A percentile compares a stretch with the other conserved stretches of the same genome.
Evolutionary conservation across 2,888 invertebrate genomes (phyloP).

Genomic region (Aromia moschata): DNA sequence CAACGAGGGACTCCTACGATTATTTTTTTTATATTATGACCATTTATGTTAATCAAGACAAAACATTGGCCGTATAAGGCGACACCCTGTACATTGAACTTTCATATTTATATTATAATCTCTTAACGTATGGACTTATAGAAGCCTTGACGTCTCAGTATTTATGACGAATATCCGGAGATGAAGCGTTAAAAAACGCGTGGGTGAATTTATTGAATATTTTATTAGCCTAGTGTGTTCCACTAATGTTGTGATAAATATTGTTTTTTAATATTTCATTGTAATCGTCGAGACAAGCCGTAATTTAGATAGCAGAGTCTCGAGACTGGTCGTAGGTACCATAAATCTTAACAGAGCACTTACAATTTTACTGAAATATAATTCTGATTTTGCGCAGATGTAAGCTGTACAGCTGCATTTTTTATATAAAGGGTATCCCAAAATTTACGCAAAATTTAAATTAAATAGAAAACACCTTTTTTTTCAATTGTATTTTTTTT

Average conservation of each 20-base stretch:
- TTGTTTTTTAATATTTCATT: slow-evolving; percentile 13
- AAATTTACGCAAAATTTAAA: too few species aligned
- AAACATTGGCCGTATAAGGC: slow-evolving; percentile 17
- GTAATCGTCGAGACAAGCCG: neutral
- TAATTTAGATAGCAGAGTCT: neutral
- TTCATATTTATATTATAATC: slow-evolving; percentile 33
- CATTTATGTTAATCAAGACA: slow-evolving; percentile 16
- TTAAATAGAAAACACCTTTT: too few species aligned
- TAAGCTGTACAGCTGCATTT: too few species aligned
- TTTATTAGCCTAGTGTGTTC: slow-evolving; percentile 10
- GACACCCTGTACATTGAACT: slow-evolving; percentile 34
- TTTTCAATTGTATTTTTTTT: too few species aligned
- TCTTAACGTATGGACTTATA: slow-evolving; percentile 26
- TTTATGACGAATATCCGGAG: slow-evolving; percentile 26
- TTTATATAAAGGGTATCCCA: too few species aligned
- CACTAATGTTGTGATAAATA: slow-evolving; percentile 11
- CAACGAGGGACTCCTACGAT: slow-evolving; percentile 5
- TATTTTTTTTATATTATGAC: slow-evolving; percentile 5
- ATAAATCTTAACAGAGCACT: neutral
- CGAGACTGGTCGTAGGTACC: neutral
- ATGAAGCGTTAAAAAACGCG: slow-evolving; percentile 14
- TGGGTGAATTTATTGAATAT: slow-evolving; percentile 26
- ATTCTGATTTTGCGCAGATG: too few species aligned
- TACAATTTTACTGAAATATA: neutral
- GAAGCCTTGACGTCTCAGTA: slow-evolving; percentile 18